Percentiles rank a stretch among this genome's conserved stretches.
Conservation (phyloP, 2,888 invertebrate genomes). For the Nipponacmea schrenckii region DNA sequence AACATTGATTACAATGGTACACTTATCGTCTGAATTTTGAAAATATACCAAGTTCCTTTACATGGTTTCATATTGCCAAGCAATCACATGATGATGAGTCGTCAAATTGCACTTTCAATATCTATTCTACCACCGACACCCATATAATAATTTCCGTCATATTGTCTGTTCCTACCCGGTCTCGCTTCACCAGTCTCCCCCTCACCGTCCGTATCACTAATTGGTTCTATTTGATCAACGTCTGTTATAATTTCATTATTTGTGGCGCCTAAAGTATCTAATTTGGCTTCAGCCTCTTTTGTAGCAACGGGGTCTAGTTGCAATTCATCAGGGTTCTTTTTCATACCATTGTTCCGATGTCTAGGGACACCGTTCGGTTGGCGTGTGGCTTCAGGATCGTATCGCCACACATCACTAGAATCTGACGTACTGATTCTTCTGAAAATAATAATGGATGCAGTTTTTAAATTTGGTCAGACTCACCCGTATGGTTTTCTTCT, state of each 20-base stretch:
- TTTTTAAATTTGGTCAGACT: background rate
- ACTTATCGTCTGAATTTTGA: no score
- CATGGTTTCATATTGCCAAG: no score
- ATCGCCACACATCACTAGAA: conserved; percentile 22
- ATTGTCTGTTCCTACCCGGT: conserved; percentile 32
- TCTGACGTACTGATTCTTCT: background rate
- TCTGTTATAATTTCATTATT: conserved; percentile 2
- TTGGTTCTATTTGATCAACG: conserved; percentile 19
- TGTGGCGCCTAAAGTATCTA: background rate
- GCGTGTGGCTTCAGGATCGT: conserved; percentile 29
- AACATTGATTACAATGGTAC: no score
- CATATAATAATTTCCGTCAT: conserved; percentile 58
- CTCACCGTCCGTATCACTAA: conserved; percentile 12
- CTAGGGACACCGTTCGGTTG: conserved; percentile 27
- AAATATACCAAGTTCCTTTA: no score
- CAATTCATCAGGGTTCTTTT: conserved; percentile 5
- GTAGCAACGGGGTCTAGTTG: conserved; percentile 1
- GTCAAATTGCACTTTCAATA: conserved; percentile 29
- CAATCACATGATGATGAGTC: no score
- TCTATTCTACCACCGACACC: conserved; percentile 43
- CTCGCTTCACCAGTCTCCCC: conserved; percentile 12
- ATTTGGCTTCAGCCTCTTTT: conserved; percentile 7
- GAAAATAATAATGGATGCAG: background rate
- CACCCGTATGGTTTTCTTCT: background rate
- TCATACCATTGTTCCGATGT: conserved; percentile 12